phyloP scores from a whole-genome alignment of 2,113 vertebrate species.

The Rutilus rutilus region DNA sequence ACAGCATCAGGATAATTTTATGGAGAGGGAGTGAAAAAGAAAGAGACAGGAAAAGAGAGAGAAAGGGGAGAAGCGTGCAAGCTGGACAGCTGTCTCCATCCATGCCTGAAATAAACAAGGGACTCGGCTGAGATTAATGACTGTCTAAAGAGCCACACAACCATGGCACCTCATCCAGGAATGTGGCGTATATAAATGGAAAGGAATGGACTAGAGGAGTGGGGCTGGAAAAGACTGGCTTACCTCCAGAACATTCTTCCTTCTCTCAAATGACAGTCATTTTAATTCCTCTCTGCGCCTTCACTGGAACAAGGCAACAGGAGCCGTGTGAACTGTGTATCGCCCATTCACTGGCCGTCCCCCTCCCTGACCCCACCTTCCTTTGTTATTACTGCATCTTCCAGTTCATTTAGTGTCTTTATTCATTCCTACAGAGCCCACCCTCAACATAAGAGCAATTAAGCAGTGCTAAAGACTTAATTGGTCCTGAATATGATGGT shows the following conservation, averaged over 20 bases:
- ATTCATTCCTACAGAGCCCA: conserved; percentile 7
- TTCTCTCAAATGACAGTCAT: conserved; percentile 67
- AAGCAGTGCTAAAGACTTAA: neutral
- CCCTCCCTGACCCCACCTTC: neutral
- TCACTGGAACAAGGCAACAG: conserved; percentile 34
- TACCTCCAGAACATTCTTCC: conserved; percentile 60
- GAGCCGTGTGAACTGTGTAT: conserved; percentile 5
- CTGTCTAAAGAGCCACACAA: conserved; percentile 84
- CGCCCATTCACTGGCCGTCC: conserved; percentile 13
- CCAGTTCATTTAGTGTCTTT: neutral
- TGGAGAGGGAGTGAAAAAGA: neutral
- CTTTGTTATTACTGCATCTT: conserved; percentile 35
- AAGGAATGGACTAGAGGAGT: conserved; percentile 75
- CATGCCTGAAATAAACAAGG: conserved; percentile 81
- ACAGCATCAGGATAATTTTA: conserved; percentile 71
- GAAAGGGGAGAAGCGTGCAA: conserved; percentile 53
- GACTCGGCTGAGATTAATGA: conserved; percentile 86
- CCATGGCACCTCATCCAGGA: conserved; percentile 81
- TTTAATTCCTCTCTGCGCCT: conserved; percentile 61
- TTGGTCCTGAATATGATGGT: neutral
- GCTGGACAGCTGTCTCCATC: conserved; percentile 84
- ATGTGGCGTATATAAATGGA: conserved; percentile 82
- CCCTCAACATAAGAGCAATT: neutral
- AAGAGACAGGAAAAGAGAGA: conserved; percentile 30
- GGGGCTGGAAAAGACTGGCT: conserved; percentile 60